phyloP scores from a whole-genome alignment of 2,888 invertebrate genomes.

The Hemistola chrysoprasaria region DNA sequence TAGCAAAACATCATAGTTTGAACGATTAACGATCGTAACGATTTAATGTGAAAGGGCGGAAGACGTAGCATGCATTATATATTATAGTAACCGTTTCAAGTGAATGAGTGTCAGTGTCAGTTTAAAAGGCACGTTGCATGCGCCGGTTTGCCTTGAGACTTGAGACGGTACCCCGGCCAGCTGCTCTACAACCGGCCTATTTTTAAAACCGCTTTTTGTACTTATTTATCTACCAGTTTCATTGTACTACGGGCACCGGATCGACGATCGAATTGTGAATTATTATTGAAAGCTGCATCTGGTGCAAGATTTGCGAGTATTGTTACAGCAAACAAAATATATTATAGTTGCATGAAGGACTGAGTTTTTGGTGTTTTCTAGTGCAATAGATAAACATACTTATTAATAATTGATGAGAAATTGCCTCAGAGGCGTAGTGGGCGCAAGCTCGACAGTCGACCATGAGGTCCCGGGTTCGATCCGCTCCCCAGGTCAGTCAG shows the following conservation, averaged over 20 bases:
- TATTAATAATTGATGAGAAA: no score
- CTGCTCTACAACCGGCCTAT: slow-evolving; percentile 60
- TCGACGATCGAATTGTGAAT: slow-evolving; percentile 19
- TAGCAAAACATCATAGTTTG: no score
- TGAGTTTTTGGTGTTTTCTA: no score
- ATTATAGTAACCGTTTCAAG: slow-evolving; percentile 21
- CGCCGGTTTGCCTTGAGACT: slow-evolving; percentile 72
- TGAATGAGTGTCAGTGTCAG: neutral
- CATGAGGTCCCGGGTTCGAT: no score
- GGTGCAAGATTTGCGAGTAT: slow-evolving; percentile 2
- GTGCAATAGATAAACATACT: no score
- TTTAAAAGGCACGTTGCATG: slow-evolving; percentile 32
- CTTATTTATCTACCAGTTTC: slow-evolving; percentile 65
- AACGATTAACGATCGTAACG: no score
- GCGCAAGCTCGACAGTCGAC: no score
- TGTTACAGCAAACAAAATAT: neutral
- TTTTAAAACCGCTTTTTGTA: slow-evolving; percentile 67
- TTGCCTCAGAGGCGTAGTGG: no score
- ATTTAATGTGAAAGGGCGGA: slow-evolving; percentile 40
- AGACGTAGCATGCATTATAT: no score
- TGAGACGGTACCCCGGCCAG: slow-evolving; percentile 59
- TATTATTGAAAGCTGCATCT: slow-evolving; percentile 16
- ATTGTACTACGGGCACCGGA: slow-evolving; percentile 34
- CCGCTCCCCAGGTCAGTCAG: no score
- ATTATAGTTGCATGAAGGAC: no score